Conservation (phyloP, 2,888 invertebrate genomes). For the Dendrolimus houi region DNA sequence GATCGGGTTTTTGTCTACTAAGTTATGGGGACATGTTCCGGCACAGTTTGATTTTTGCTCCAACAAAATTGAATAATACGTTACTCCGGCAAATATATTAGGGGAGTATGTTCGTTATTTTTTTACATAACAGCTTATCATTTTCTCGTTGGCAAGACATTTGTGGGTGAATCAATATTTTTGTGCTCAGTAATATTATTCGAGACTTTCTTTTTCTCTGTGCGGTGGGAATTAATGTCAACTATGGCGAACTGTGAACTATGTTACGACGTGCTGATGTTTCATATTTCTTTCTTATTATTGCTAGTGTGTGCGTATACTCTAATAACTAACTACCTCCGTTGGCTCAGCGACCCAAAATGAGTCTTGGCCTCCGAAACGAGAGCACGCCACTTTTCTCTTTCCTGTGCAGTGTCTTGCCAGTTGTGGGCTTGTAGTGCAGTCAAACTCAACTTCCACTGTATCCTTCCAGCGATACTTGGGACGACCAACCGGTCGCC, state of each 20-base stretch:
- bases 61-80: constrained; percentile 31
- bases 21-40: constrained; percentile 13
- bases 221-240: background rate
- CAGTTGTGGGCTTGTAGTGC: too few species aligned
- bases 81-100: constrained; percentile 15
- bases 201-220: background rate
- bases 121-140: constrained; percentile 22
- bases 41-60: constrained; percentile 31
- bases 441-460: too few species aligned
- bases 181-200: background rate
- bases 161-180: constrained; percentile 10
- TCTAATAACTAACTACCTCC: too few species aligned
- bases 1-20: background rate
- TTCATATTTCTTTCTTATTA: background rate
- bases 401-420: too few species aligned
- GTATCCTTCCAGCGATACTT: too few species aligned
- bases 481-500: too few species aligned
- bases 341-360: too few species aligned
- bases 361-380: too few species aligned
- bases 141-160: constrained; percentile 21
- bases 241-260: background rate
- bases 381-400: too few species aligned
- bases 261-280: background rate
- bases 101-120: constrained; percentile 23
- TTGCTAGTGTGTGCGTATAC: too few species aligned